A percentile compares a stretch with the other conserved stretches of the same genome.
These are phyloP conservation scores for Crocuta crocuta DNA, from an alignment of 2,113 vertebrate genomes.

Conservation along the genomic window DNA sequence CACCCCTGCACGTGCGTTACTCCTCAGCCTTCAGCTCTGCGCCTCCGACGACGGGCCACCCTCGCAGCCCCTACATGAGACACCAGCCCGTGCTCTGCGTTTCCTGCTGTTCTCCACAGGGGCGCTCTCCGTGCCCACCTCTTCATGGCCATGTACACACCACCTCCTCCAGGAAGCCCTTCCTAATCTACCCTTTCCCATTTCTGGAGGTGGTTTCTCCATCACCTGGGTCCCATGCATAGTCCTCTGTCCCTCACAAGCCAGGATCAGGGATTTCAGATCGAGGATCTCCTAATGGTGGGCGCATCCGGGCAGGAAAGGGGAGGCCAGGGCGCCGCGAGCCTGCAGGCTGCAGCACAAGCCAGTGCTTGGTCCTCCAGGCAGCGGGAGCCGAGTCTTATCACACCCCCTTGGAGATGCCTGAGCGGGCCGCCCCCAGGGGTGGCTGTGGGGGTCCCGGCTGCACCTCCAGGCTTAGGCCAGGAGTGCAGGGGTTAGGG, in stretches of 20 bases:
- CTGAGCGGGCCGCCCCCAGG: rapidly evolving
- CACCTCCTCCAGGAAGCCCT: background rate
- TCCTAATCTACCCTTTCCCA: background rate
- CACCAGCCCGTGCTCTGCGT: rapidly evolving
- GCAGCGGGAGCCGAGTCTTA: background rate
- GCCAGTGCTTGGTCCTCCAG: background rate
- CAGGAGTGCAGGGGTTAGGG: rapidly evolving
- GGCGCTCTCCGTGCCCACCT: background rate
- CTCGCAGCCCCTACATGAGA: background rate
- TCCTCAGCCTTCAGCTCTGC: background rate
- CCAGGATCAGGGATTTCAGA: background rate
- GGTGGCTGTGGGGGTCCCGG: background rate
- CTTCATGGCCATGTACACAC: background rate
- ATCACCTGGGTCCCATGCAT: background rate
- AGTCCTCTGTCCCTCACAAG: background rate
- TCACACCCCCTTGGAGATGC: background rate
- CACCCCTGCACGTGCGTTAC: rapidly evolving
- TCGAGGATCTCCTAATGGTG: background rate
- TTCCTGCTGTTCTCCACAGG: background rate
- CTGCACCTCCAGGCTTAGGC: rapidly evolving
- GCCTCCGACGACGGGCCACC: background rate
- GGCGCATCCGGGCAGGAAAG: rapidly evolving
- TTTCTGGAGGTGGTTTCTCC: background rate
- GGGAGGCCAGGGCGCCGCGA: rapidly evolving
- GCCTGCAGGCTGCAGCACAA: background rate